phyloP scores from a whole-genome alignment of 2,113 vertebrate genomes.

The Pantherophis guttatus region DNA sequence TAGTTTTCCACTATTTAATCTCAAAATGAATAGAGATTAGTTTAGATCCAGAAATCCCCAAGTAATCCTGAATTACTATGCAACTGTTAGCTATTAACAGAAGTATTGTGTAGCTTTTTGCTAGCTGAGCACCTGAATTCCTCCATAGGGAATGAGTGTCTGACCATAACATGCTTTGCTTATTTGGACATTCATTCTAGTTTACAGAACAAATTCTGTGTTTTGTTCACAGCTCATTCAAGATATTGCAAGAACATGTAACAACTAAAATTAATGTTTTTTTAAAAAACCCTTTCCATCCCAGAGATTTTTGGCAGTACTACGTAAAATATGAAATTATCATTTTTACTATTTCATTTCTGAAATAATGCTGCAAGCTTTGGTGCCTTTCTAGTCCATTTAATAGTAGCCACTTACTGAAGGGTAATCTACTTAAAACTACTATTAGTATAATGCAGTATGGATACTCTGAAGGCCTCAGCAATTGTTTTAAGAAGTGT shows the following conservation, averaged over 20 bases:
- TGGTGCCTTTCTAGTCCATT: neutral
- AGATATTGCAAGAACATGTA: neutral
- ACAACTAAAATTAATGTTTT: neutral
- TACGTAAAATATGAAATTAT: neutral
- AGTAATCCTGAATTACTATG: neutral
- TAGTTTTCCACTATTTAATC: neutral
- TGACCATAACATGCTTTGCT: neutral
- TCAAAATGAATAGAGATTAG: neutral
- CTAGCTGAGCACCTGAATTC: neutral
- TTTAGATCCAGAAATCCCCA: neutral
- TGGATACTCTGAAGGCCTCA: neutral
- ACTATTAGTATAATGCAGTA: neutral
- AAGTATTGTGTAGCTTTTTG: neutral
- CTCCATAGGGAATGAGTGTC: neutral
- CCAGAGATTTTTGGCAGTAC: neutral
- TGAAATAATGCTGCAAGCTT: neutral
- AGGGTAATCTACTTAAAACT: neutral
- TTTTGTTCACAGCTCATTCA: neutral
- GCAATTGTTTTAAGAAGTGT: neutral
- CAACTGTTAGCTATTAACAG: neutral
- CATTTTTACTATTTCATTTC: neutral
- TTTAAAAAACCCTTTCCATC: neutral
- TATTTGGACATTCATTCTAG: neutral
- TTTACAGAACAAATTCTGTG: neutral
- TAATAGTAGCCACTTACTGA: neutral